Evolutionary conservation across 2,797 vertebrate species (phyloP), one percentile per base, ranked within the genome.

Genomic region (Sebastes diaconus): DNA sequence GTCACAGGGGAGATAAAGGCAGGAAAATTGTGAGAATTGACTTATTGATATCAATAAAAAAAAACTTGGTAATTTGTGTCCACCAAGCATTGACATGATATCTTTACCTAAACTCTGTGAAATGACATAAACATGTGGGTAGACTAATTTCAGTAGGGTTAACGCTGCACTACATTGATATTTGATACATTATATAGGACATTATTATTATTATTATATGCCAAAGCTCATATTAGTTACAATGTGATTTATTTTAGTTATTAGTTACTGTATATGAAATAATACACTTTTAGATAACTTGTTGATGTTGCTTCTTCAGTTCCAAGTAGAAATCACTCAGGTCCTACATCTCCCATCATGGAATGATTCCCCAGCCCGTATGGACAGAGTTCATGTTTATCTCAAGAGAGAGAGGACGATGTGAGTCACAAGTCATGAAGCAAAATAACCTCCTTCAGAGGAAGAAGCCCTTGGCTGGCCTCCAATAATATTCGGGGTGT

Each of bases 301-400:
- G 2, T 25, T 77, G 5, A 58, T 72, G 20, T 20, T 73, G 34
- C 30, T 25, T 32, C 13, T 42, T 36, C 36, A 27, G 4, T 59
- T 68, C 5, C 14, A 55, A 24, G n/a, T 36, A 24, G 22, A 36
- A 68, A 73, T 60, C 36, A 36, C 36, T 36, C 36, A 36, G 36
- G 36, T 36, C 36, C 12, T 36, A 36, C 36, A 36, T 42, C 39
- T 42, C 13, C 39, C 13, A 42, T 14, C 13, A 42, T 42, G 39
- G 39, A 14, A 14, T 42, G 39, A 42, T 42, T 42, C 57, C 36
- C 36, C 36, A 13, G 36, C 36, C 36, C 36, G 4, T 36, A 36
- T 36, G 39, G 5, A 42, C 6, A 34, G n/a, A 67, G 39, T 58
- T 75, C n/a, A 72, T 85, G 74, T 84, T 78, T 74, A 68, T 58